These are phyloP conservation scores for Belgica antarctica DNA, from an alignment of 2,888 invertebrate genomes.

Conservation along the genomic window DNA sequence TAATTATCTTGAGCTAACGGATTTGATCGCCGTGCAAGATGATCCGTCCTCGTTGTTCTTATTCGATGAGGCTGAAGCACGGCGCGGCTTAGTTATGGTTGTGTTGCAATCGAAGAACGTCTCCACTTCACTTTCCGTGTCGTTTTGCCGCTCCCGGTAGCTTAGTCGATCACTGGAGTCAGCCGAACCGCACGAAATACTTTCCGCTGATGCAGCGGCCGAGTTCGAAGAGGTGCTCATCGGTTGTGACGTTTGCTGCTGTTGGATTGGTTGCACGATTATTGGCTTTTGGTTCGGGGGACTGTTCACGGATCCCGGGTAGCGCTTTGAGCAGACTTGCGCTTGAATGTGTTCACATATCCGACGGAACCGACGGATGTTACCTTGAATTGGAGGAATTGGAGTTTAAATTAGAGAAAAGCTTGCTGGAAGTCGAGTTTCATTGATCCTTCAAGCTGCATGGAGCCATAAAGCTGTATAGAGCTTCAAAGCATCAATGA, in stretches of 20 bases:
- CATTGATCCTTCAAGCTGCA: too few relatives aligned
- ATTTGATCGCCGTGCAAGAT: slow-evolving; percentile 35
- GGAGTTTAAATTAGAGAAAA: too few relatives aligned
- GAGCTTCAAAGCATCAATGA: too few relatives aligned
- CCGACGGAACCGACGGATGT: slow-evolving; percentile 88
- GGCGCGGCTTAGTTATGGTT: slow-evolving; percentile 33
- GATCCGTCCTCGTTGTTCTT: slow-evolving; percentile 32
- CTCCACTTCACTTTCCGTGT: slow-evolving; percentile 38
- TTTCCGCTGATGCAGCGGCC: slow-evolving; percentile 33
- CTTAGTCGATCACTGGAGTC: slow-evolving; percentile 39
- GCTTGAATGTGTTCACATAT: slow-evolving; percentile 96
- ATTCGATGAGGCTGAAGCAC: slow-evolving; percentile 37
- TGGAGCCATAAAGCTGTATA: too few relatives aligned
- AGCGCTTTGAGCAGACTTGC: slow-evolving; percentile 66
- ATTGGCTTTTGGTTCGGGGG: slow-evolving; percentile 49
- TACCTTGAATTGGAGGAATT: slow-evolving; percentile 72
- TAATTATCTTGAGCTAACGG: slow-evolving; percentile 44
- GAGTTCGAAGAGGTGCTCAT: slow-evolving; percentile 42
- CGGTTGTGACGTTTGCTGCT: slow-evolving; percentile 24
- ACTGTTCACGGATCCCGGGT: slow-evolving; percentile 54
- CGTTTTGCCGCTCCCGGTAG: slow-evolving; percentile 41
- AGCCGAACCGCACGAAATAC: slow-evolving; percentile 42
- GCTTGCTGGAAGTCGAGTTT: too few relatives aligned
- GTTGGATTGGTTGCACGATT: slow-evolving; percentile 20
- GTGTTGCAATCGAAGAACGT: slow-evolving; percentile 42